Evolutionary conservation across 1,140 invertebrate genomes (phyloP).

Genomic region (Leptopilina boulardi): DNA sequence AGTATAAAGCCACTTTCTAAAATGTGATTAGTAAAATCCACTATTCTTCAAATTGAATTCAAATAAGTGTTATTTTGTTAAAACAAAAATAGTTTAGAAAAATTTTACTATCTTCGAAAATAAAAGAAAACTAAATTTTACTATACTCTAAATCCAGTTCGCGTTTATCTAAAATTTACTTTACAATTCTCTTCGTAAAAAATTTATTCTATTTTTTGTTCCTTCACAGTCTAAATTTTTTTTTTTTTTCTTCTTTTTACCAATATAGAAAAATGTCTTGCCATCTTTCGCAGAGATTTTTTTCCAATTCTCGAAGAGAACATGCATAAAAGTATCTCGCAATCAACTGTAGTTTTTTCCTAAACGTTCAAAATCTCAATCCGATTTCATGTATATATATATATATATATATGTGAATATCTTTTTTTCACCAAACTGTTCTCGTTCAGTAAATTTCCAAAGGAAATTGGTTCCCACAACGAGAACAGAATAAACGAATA

Average conservation of each 20-base stretch:
- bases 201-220: too few relatives aligned
- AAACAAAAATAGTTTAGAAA: too few relatives aligned
- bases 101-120: too few relatives aligned
- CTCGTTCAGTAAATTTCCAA: background rate
- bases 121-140: too few relatives aligned
- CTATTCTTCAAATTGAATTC: too few relatives aligned
- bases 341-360: background rate
- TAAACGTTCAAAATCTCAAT: constrained; percentile 14
- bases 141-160: too few relatives aligned
- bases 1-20: too few relatives aligned
- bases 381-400: background rate
- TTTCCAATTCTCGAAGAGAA: background rate
- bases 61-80: too few relatives aligned
- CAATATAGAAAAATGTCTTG: background rate
- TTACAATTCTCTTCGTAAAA: too few relatives aligned
- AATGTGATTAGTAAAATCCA: too few relatives aligned
- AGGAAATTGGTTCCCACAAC: background rate
- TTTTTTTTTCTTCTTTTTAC: background rate
- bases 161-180: too few relatives aligned
- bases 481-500: constrained; percentile 2
- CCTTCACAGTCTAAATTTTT: background rate
- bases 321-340: background rate
- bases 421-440: too few relatives aligned
- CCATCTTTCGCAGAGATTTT: background rate
- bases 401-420: background rate